Evolutionary conservation across 2,113 vertebrate species (phyloP), one percentile per base, ranked within the genome.

Genomic region (Thermophis baileyi): DNA sequence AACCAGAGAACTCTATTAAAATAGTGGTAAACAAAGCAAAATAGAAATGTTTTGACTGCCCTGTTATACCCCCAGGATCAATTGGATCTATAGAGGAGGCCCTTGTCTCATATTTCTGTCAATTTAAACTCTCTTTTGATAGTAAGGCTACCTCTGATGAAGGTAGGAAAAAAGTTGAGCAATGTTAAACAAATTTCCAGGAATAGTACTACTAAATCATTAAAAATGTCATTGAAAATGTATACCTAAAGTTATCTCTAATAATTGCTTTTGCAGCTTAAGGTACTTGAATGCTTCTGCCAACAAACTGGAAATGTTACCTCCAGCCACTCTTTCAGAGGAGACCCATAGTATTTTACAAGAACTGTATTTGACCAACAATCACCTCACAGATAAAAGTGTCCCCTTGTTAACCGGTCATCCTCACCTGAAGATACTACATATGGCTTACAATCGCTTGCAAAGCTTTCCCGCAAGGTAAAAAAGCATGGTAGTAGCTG

Each of bases 391-490:
- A 0, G 99, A 99, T 95, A 99, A 99, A 95, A 99, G 99, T 85
- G 98, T 99, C 7, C 98, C 99, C 92, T 97, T 99, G 95, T 95
- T 99, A 91, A 99, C 98, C 0, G 99, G 99, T 44, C 99, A 99
- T 92, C 98, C 98, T 2, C 99, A 98, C 95, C 98, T 99, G 69
- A 98, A 99, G 91, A 98, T 99, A 92, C 96, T 99, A 74, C 99
- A 99, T 96, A 98, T 99, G 98, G 99, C 99, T 92, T 99, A 98
- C 95, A 99, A 99, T 96, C 98, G 98, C 69, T 98, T 99, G 3
- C 99, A 99, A 95, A 99, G 98, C 94, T 99, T 99, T 94, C 99
- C 99, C 3, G 99, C 99, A 47, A 99, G 99, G 99, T 99, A 96
- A 94, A 35, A 86, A 27, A 54, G 0, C 27, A 12, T 24, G 92